A percentile compares a stretch with the other conserved stretches of the same genome.
phyloP scores from a whole-genome alignment of 2,113 vertebrate species.

The Thamnophis sirtalis region DNA sequence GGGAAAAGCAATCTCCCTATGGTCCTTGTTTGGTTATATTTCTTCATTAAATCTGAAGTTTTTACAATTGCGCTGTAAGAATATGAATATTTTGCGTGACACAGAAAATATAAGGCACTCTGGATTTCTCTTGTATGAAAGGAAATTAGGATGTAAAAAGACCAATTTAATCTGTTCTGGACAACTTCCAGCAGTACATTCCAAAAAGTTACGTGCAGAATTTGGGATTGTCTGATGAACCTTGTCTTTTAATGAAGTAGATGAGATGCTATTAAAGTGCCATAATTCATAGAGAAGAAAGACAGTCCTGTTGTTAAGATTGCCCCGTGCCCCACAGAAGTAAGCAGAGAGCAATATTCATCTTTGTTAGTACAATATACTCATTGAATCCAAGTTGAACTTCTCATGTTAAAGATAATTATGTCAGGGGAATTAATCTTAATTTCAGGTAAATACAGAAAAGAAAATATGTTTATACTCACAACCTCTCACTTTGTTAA shows the following conservation, averaged over 20 bases:
- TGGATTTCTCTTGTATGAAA: neutral
- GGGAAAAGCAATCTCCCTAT: neutral
- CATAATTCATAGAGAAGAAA: neutral
- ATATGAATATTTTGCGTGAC: neutral
- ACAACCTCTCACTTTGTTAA: neutral
- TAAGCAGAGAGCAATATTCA: neutral
- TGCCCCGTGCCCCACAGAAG: neutral
- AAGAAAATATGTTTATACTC: neutral
- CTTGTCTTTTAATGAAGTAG: neutral
- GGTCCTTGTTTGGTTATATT: neutral
- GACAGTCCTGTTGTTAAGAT: neutral
- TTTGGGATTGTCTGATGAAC: neutral
- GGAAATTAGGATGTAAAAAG: neutral
- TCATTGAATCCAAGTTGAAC: neutral
- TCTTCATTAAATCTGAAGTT: neutral
- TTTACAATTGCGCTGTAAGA: neutral
- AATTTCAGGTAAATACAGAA: neutral
- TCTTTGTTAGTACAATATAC: neutral
- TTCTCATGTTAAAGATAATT: neutral
- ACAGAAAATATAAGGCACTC: neutral
- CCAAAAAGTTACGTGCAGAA: neutral
- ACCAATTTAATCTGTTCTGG: neutral
- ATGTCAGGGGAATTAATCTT: neutral
- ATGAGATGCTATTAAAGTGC: neutral
- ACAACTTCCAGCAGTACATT: neutral